Evolutionary conservation across 2,113 vertebrate genomes (phyloP).

Genomic region (Megaceryle torquata): DNA sequence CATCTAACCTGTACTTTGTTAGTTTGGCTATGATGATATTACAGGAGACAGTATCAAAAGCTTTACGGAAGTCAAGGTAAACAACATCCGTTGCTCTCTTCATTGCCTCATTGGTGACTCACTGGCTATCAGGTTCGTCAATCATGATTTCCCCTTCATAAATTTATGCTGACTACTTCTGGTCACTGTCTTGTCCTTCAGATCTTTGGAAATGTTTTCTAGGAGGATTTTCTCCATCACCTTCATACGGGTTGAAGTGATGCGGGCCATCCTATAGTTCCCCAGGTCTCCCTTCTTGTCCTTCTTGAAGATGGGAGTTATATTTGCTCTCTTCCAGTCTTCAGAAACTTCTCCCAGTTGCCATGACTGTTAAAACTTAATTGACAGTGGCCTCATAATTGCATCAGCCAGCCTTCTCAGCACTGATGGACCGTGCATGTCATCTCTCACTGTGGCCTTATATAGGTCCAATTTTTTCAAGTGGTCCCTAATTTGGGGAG

Average conservation of each 20-base stretch:
- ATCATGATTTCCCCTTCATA: not conserved
- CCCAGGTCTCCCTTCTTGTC: not conserved
- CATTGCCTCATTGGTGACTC: too few species aligned
- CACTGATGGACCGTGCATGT: not conserved
- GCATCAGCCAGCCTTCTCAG: not conserved
- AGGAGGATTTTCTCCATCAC: not conserved
- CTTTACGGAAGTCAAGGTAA: not conserved
- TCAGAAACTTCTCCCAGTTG: not conserved
- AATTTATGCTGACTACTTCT: not conserved
- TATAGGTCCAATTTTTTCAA: not conserved
- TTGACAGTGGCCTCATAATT: not conserved
- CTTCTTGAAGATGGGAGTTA: not conserved
- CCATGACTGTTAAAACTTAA: not conserved
- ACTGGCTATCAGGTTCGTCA: not conserved
- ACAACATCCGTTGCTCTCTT: not conserved
- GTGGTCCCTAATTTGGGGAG: not conserved
- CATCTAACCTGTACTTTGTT: not conserved
- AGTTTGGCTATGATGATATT: not conserved
- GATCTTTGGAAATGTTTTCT: not conserved
- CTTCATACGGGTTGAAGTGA: not conserved
- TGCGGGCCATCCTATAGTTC: not conserved
- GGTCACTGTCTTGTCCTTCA: not conserved
- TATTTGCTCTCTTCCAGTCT: not conserved
- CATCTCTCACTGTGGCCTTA: not conserved
- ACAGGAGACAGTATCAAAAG: not conserved